phyloP scores from a whole-genome alignment of 2,113 vertebrate genomes.

The Sterrhoptilus dennistouni region DNA sequence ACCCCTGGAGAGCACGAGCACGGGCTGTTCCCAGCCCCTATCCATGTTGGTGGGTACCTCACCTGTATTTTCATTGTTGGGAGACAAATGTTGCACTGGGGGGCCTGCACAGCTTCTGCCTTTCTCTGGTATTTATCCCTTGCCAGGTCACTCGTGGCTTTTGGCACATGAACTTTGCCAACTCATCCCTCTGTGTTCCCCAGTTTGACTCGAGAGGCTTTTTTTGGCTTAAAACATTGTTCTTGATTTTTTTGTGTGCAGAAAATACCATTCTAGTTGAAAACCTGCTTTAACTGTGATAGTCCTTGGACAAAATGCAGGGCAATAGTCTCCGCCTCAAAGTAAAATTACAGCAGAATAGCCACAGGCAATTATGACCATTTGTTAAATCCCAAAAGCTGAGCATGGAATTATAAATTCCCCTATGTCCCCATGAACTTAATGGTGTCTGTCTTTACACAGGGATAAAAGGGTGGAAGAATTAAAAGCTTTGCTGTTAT shows the following conservation, averaged over 20 bases:
- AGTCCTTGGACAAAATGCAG: neutral
- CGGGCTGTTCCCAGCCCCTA: conserved; percentile 91
- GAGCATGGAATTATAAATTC: neutral
- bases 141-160: neutral
- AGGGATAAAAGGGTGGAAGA: neutral
- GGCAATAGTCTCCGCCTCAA: neutral
- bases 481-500: neutral
- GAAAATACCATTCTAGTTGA: neutral
- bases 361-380: neutral
- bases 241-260: neutral
- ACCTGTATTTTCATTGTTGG: neutral
- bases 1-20: conserved; percentile 87
- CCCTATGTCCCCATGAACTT: neutral
- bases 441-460: neutral
- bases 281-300: neutral
- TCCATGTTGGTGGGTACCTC: conserved; percentile 90
- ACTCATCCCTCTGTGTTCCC: neutral
- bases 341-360: neutral
- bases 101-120: neutral
- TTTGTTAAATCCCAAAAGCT: neutral
- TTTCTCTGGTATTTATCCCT: neutral
- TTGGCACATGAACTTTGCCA: neutral
- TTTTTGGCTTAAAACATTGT: neutral
- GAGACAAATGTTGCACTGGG: rapidly evolving
- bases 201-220: neutral